phyloP scores from a whole-genome alignment of 1,140 invertebrate genomes.

The Saccostrea echinata region DNA sequence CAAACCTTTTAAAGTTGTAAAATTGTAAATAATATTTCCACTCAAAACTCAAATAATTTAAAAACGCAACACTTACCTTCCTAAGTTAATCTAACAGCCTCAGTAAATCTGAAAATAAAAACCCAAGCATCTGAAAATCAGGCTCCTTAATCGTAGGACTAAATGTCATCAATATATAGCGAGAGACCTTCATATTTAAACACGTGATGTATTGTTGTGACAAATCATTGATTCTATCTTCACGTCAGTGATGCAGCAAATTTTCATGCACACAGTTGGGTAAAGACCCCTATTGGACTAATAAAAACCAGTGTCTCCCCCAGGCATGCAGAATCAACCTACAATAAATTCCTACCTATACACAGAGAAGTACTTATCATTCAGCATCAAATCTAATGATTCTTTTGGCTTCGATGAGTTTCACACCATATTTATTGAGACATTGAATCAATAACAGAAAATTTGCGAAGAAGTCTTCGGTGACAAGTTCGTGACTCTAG shows the following conservation, averaged over 20 bases:
- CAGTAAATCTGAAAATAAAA: not conserved
- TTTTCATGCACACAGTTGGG: not conserved
- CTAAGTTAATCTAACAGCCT: not conserved
- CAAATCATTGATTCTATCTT: constrained; percentile 11
- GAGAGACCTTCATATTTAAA: constrained; percentile 17
- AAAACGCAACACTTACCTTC: not conserved
- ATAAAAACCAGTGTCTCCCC: not conserved
- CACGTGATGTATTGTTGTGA: constrained; percentile 4
- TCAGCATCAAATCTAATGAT: not conserved
- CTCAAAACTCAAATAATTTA: too few relatives aligned
- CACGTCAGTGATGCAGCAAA: not conserved
- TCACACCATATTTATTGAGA: not conserved
- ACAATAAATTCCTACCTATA: not conserved
- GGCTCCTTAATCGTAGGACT: not conserved
- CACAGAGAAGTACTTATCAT: too few relatives aligned
- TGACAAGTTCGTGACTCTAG: not conserved
- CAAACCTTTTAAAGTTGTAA: too few relatives aligned
- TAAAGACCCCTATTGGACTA: not conserved
- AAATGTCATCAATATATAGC: constrained; percentile 24
- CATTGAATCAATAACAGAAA: not conserved
- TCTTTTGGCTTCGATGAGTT: not conserved
- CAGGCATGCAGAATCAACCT: not conserved
- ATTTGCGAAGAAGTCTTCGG: not conserved
- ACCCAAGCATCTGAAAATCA: not conserved
- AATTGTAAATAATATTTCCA: too few relatives aligned